A percentile compares a stretch with the other conserved stretches of the same genome.
Conservation (phyloP, 2,113 vertebrate species). For the Psilopsiagon aymara region DNA sequence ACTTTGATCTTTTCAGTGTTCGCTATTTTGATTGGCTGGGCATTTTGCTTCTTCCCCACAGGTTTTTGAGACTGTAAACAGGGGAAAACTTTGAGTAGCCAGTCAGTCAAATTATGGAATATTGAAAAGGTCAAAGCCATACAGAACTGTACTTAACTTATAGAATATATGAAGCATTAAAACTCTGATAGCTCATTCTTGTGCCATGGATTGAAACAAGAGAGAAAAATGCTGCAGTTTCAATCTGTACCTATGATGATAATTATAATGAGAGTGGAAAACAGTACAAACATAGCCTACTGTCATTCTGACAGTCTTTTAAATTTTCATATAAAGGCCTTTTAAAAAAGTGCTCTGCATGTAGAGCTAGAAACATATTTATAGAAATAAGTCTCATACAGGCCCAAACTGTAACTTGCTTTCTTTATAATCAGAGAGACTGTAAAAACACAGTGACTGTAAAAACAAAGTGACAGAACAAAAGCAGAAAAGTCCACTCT, state of each 20-base stretch:
- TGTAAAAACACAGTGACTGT: not conserved
- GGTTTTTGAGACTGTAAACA: conserved; percentile 45
- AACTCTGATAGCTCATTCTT: not conserved
- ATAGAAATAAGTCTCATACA: not conserved
- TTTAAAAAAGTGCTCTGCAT: not conserved
- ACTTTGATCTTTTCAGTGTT: conserved; percentile 52
- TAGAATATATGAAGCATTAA: conserved; percentile 51
- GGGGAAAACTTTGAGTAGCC: conserved; percentile 22
- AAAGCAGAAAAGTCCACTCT: not conserved
- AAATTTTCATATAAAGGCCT: not conserved
- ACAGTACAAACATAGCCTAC: not conserved
- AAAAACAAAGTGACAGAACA: not conserved
- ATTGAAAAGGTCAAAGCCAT: conserved; percentile 69
- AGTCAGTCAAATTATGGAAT: conserved; percentile 47
- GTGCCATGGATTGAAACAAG: not conserved
- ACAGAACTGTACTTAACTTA: conserved; percentile 7
- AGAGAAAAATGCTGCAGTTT: not conserved
- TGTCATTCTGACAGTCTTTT: not conserved
- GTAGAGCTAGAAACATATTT: not conserved
- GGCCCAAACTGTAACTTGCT: not conserved
- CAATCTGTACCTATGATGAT: not conserved
- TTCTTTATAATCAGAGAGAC: not conserved
- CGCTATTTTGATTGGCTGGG: conserved; percentile 20
- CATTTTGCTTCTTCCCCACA: conserved; percentile 10
- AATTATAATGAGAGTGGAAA: not conserved